Evolutionary conservation across 2,113 vertebrate species (phyloP), one percentile per base, ranked within the genome.

Genomic region (Numida meleagris): DNA sequence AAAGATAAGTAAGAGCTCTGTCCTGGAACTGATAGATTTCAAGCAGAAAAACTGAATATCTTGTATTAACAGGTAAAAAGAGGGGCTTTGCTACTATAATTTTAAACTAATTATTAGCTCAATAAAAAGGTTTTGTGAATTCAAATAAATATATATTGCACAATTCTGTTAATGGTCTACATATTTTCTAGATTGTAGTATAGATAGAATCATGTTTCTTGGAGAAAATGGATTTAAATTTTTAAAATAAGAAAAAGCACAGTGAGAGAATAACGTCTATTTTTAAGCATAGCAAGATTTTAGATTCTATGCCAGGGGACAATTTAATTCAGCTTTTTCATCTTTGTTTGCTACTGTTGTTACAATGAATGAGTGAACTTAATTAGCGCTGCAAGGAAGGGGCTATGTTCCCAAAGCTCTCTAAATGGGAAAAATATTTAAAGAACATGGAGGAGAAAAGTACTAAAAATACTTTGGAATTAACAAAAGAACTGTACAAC

Each of bases 81-180:
- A 89, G 61, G 48, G 53, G 43, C 33, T 82, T 95, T 96, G 17
- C 93, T 94, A 14, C 45, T 89, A 58, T 96, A 96, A 96, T 95
- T 96, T 97, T 96, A 91, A 96, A 89, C 74, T 76, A 96, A 95
- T 95, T 97, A 97, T 96, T 97, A 96, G 51, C 79, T 94, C 88
- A 96, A 89, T 48, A 78, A 86, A 81, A 94, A 94, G n/a, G 19
- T 94, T 94, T 76, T 84, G 16, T 73, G 92, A 93, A 91, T 93
- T 67, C 74, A 89, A 94, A 77, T 95, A 94, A 86, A 29, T 85
- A 80, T 73, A 88, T 58, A 65, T 58, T 59, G 62, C 80, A 89
- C 61, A 88, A 67, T 94, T 34, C 43, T 61, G 48, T 90, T 94
- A 95, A 96, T 90, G 12, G 65, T 63, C 65, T 93, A 82, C 73